Conservation (phyloP, 1,140 invertebrate species). For the Coptotermes formosanus region DNA sequence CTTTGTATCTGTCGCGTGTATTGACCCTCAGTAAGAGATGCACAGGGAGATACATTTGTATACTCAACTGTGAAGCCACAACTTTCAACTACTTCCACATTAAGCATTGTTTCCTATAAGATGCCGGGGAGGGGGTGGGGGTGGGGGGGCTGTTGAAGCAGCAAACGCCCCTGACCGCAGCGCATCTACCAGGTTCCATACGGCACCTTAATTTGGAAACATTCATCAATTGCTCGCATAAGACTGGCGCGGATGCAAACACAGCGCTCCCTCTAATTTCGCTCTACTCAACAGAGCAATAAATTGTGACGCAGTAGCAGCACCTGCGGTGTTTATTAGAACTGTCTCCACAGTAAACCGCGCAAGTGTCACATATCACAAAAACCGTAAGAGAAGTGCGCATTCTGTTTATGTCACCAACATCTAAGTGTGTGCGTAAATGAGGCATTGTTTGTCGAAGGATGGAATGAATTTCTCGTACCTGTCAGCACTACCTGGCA, state of each 20-base stretch:
- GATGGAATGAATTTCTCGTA: no score
- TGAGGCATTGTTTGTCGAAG: no score
- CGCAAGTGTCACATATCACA: background rate
- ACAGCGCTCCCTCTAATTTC: background rate
- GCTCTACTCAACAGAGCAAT: background rate
- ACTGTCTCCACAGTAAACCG: background rate
- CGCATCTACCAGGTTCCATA: background rate
- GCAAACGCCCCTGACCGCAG: background rate
- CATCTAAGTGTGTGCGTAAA: no score
- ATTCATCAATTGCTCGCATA: conserved; percentile 4
- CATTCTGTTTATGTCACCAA: background rate
- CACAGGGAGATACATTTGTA: background rate
- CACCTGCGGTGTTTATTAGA: conserved; percentile 6
- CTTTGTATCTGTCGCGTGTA: background rate
- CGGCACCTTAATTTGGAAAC: conserved; percentile 1
- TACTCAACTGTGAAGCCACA: background rate
- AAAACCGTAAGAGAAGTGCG: background rate
- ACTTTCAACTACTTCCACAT: background rate
- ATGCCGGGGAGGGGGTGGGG: background rate
- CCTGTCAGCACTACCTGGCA: no score
- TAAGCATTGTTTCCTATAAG: background rate
- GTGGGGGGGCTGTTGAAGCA: no score
- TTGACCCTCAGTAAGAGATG: background rate
- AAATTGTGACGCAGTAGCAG: background rate
- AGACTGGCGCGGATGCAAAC: background rate